Conservation (phyloP, 1,140 invertebrate genomes). For the Drosophila seguyi region DNA sequence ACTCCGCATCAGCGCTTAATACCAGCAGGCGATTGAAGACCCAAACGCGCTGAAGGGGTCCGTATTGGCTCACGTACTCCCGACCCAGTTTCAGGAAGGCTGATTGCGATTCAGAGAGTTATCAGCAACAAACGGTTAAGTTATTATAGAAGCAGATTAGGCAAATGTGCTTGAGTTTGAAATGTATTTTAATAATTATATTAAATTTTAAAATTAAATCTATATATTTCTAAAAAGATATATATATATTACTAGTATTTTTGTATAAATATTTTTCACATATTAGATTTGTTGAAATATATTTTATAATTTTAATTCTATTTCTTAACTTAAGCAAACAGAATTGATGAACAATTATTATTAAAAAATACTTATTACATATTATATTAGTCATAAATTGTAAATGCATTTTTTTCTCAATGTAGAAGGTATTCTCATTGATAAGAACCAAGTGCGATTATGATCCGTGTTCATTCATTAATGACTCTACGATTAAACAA, state of each 20-base stretch:
- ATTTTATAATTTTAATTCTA: too few species aligned
- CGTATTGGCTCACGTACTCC: not conserved
- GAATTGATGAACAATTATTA: too few species aligned
- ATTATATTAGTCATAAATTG: not conserved
- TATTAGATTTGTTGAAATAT: too few species aligned
- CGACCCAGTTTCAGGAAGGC: constrained; percentile 37
- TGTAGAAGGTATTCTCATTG: not conserved
- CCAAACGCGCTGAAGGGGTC: constrained; percentile 87
- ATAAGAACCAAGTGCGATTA: not conserved
- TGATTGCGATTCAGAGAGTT: constrained; percentile 6
- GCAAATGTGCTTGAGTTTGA: not conserved
- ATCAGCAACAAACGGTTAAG: not conserved
- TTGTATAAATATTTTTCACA: too few species aligned
- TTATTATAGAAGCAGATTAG: not conserved
- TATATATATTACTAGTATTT: too few species aligned
- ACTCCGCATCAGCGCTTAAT: constrained; percentile 80
- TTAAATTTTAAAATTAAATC: too few species aligned
- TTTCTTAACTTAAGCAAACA: too few species aligned
- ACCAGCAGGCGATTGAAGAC: constrained; percentile 84
- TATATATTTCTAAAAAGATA: too few species aligned
- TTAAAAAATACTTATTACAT: too few species aligned
- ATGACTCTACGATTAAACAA: constrained; percentile 1
- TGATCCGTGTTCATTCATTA: constrained; percentile 1
- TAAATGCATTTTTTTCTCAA: not conserved
- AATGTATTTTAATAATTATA: not conserved